Evolutionary conservation across 2,888 invertebrate species (phyloP), one percentile per base, ranked within the genome.

Genomic region (Tanypteryx hageni): DNA sequence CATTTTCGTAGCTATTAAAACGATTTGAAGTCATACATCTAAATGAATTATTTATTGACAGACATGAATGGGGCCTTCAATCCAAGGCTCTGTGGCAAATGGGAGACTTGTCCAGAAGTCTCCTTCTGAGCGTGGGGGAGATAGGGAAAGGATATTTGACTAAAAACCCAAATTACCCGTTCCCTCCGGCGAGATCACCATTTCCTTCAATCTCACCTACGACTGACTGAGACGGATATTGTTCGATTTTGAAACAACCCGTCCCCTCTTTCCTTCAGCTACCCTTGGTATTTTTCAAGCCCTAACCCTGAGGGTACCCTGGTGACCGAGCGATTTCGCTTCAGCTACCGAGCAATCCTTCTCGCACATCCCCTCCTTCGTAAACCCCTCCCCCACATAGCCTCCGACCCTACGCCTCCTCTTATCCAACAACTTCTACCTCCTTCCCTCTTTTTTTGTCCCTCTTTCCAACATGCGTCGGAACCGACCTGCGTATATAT

Each of bases 261-360:
- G 27, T 86, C 61, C 61, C 86, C 31, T 27, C 86, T 61, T 86
- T 86, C 86, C 86, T 86, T 86, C 61, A 27, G 22, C 59, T 86
- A 58, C 86, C 86, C 86, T 86, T 59, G 59, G 59, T 61, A 86
- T 86, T 86, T 86, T 86, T 86, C 86, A 86, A 86, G 18, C 83
- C 83, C 16, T 57, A 83, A 44, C 57, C 86, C 86, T 22, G 86
- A 86, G 86, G 86, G 86, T 59, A 57, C 61, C 86, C 27, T 61
- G 86, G 86, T 86, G 22, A 86, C 86, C 31, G 61, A n/a, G 61
- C 86, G 86, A 86, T 61, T 86, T 86, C 61, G 86, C 61, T 61
- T 18, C 9, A 59, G 86, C 61, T 61, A 61, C 86, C 57, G 76
- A 44, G 44, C 83, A 56, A 44, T 83, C 57, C 57, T 83, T 83